Conservation (phyloP, 1,140 invertebrate species). For the Pseudomyrmex cubaensis region DNA sequence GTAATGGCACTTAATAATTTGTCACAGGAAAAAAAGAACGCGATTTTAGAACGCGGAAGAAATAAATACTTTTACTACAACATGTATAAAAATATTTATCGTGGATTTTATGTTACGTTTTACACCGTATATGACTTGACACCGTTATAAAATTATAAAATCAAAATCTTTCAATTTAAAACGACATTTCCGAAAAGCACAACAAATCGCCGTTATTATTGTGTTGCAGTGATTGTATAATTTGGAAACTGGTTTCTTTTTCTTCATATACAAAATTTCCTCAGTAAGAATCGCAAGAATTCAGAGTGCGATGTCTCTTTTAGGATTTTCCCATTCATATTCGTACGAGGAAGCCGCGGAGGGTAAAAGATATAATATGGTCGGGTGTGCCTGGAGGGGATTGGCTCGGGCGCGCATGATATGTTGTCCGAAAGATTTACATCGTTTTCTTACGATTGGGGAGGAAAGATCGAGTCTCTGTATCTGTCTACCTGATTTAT, state of each 20-base stretch:
- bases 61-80: constrained; percentile 16
- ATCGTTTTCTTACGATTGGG: constrained; percentile 78
- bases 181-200: background rate
- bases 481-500: constrained; percentile 62
- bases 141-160: no score
- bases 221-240: background rate
- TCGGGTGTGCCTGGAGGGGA: constrained; percentile 49
- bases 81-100: background rate
- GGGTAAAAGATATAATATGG: constrained; percentile 67
- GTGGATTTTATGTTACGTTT: no score
- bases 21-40: background rate
- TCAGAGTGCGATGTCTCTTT: background rate
- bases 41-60: background rate
- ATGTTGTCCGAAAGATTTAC: constrained; percentile 83
- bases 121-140: no score
- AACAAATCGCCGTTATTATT: background rate
- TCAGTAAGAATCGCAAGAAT: background rate
- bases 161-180: background rate
- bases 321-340: constrained; percentile 60
- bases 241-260: constrained; percentile 3
- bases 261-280: background rate
- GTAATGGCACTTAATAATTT: background rate
- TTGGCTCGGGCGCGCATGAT: constrained; percentile 75
- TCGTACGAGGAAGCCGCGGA: constrained; percentile 63
- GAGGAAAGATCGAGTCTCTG: constrained; percentile 79